A percentile compares a stretch with the other conserved stretches of the same genome.
These are phyloP conservation scores for Iselma pallidipennis DNA, from an alignment of 2,888 invertebrate species.

Conservation along the genomic window DNA sequence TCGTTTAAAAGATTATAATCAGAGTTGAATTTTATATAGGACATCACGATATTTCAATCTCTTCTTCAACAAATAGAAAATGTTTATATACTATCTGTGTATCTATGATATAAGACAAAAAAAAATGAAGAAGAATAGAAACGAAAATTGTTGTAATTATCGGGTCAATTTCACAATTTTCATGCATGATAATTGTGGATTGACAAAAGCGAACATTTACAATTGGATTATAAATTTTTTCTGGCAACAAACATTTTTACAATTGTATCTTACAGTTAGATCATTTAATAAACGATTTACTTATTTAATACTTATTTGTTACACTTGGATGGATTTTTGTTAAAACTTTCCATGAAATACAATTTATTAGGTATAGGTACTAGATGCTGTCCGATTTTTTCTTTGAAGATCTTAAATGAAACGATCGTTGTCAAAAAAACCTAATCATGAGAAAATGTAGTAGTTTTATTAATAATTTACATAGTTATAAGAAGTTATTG, in stretches of 20 bases:
- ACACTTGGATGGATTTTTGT: background rate
- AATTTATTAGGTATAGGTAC: too few species aligned
- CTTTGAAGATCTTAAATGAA: too few species aligned
- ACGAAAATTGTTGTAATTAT: background rate
- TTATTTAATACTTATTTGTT: too few species aligned
- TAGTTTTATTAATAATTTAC: too few species aligned
- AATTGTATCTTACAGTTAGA: background rate
- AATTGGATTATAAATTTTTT: background rate
- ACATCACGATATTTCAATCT: slow-evolving; percentile 1
- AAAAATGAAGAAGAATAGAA: too few species aligned
- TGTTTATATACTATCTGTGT: background rate
- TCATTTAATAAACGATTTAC: background rate
- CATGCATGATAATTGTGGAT: background rate
- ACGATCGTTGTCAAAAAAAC: too few species aligned
- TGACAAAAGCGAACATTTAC: background rate
- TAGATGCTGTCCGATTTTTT: too few species aligned
- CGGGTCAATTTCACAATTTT: background rate
- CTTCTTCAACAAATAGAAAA: background rate
- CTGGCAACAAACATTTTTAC: background rate
- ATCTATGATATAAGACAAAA: too few species aligned
- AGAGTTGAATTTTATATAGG: background rate
- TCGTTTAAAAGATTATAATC: background rate
- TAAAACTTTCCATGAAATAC: background rate
- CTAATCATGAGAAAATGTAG: too few species aligned
- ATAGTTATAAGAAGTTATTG: too few species aligned